Base-by-base conservation (phyloP, 2,888 invertebrate species). In the Proisotoma minuta region DNA sequence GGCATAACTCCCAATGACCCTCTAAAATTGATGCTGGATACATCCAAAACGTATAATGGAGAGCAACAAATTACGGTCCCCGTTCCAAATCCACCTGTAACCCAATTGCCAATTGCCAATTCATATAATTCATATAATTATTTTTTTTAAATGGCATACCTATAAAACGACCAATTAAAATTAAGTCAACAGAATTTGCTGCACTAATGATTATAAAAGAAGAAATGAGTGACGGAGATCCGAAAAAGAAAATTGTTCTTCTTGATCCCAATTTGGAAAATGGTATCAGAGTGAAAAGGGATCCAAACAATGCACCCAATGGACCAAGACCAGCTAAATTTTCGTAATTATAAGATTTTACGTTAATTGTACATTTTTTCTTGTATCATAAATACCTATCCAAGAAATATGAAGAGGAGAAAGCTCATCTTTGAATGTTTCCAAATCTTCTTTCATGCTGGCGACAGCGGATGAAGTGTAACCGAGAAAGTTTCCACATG, bases 401-500 rank as follows among this genome's bases (percentile, higher is more conserved):
- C 72, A 72, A 15, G 72, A 72, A 57, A 65, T 62, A 24, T 69
- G 60, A 49, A 70, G 64, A 24, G 61, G 63, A 15, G 64, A 57
- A 20, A 72, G 34, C 4, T n/a, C n/a, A n/a, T 54, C 40, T 18
- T 58, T 28, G 34, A 65, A 65, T 18, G 43, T 56, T 4, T 20
- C 51, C 20, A 15, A 10, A 40, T 70, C 71, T 15, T 53, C 57
- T 40, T 39, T 23, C 70, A 72, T 72, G 15, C 69, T 70, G 0
- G 70, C 68, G 22, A 71, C 51, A 1, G 70, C 72, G 1, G 69
- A 57, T 2, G 70, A 68, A 10, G 72, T 70, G 57, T 66, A 72
- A 12, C 68, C 72, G 24, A 72, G 49, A 57, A 67, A 68, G 26
- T 63, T 68, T 24, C 72, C 72, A 48, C 68, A 63, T 18, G 70